Evolutionary conservation across 2,113 vertebrate genomes (phyloP).

Genomic region (Dipodomys ordii): DNA sequence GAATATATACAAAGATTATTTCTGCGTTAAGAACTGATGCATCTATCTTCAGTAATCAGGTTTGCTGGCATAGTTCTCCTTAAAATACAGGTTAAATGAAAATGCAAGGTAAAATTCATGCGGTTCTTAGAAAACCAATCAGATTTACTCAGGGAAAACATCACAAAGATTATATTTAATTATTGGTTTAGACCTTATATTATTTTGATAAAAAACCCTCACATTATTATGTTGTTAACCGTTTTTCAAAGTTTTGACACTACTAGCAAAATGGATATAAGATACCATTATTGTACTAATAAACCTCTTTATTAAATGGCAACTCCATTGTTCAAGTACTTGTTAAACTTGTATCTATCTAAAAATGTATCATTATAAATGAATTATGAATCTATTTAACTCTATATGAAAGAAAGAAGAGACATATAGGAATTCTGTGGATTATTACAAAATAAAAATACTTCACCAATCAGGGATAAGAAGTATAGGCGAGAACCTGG

Average conservation of each 20-base stretch:
- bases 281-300: not conserved
- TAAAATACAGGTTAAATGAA: not conserved
- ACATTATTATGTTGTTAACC: conserved; percentile 46
- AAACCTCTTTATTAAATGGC: too few species aligned
- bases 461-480: conserved; percentile 36
- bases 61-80: not conserved
- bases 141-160: not conserved
- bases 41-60: not conserved
- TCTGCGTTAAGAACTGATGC: not conserved
- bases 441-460: conserved; percentile 18
- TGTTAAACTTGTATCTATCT: too few species aligned
- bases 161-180: conserved; percentile 74
- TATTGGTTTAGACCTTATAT: conserved; percentile 70
- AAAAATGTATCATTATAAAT: not conserved
- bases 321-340: too few species aligned
- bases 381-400: conserved; percentile 16
- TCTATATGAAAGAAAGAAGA: conserved; percentile 27
- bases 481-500: not conserved
- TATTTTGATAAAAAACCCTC: conserved; percentile 69
- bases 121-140: not conserved
- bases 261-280: conserved; percentile 55
- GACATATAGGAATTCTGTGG: not conserved
- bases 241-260: conserved; percentile 58
- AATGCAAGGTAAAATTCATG: not conserved
- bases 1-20: not conserved